Evolutionary conservation across 2,888 invertebrate genomes (phyloP), one percentile per base, ranked within the genome.

Genomic region (Lasioglossum leucozonium): DNA sequence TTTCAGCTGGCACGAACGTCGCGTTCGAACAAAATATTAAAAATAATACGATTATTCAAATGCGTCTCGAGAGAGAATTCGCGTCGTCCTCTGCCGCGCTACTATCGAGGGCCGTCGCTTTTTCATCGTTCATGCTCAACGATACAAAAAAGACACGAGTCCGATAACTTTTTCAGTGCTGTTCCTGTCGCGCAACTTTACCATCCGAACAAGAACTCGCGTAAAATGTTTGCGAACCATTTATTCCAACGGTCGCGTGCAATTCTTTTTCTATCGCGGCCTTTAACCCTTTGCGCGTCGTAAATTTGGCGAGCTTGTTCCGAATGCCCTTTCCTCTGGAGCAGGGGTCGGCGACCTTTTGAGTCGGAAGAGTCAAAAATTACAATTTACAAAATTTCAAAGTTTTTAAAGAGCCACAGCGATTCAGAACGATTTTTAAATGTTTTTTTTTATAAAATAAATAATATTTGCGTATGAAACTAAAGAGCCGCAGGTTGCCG

Each of bases 11-110:
- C 26, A 13, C 51, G 51, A 8, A 51, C 51, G 22, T 22, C 26
- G 58, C 26, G 58, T 11, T 58, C 58, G 58, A 58, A 58, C 58
- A 26, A 58, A 58, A 58, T 58, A 58, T 58, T 58, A 58, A 58
- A 58, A 58, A 58, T 51, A 22, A 51, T 8, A 51, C 51, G 51
- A 26, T 58, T 58, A 58, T 58, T 26, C 26, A 26, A 26, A 58
- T 8, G 58, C 11, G 55, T 10, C 55, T 10, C 55, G 13, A 26
- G 58, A 26, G 58, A n/a, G 26, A n/a, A 11, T 58, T 58, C 58
- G 58, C 26, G 26, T n/a, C 58, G 34, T 34, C 4, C 3, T 13
- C n/a, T n/a, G n/a, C n/a, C n/a, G n/a, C n/a, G n/a, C n/a, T n/a
- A n/a, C n/a, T n/a, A n/a, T n/a, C n/a, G 11, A 26, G 26, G 11